phyloP scores from a whole-genome alignment of 1,140 invertebrate genomes.

The Drosophila repleta region DNA sequence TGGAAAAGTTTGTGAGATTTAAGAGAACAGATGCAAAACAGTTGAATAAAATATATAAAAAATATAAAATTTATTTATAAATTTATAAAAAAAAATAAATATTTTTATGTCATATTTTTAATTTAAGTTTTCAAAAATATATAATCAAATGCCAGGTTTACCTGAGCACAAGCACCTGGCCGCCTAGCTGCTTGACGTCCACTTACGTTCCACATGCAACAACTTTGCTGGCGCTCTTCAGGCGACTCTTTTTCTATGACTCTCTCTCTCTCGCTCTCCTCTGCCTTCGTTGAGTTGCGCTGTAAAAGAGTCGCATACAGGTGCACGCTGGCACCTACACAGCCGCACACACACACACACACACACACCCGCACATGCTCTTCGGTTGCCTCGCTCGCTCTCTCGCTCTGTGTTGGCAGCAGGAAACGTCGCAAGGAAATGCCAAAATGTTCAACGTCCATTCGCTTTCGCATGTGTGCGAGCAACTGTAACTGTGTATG shows the following conservation, averaged over 20 bases:
- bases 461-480: slow-evolving; percentile 39
- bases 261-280: neutral
- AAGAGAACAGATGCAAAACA: neutral
- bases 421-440: slow-evolving; percentile 75
- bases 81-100: neutral
- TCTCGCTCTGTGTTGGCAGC: slow-evolving; percentile 27
- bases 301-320: slow-evolving; percentile 44
- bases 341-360: slow-evolving; percentile 7
- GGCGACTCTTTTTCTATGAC: neutral
- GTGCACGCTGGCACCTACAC: slow-evolving; percentile 38
- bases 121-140: slow-evolving; percentile 6
- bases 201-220: slow-evolving; percentile 53
- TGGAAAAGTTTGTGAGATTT: slow-evolving; percentile 28
- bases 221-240: slow-evolving; percentile 28
- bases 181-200: slow-evolving; percentile 13
- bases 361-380: slow-evolving; percentile 3
- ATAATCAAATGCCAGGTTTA: slow-evolving; percentile 21
- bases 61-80: neutral
- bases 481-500: slow-evolving; percentile 25
- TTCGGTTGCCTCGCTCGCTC: neutral
- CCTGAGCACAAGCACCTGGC: slow-evolving; percentile 45
- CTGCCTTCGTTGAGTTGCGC: slow-evolving; percentile 70
- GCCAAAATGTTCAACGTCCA: slow-evolving; percentile 71
- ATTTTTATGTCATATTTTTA: neutral
- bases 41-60: too few relatives aligned